Evolutionary conservation across 2,888 invertebrate species (phyloP).

Genomic region (Pachycephus smyrnensis): DNA sequence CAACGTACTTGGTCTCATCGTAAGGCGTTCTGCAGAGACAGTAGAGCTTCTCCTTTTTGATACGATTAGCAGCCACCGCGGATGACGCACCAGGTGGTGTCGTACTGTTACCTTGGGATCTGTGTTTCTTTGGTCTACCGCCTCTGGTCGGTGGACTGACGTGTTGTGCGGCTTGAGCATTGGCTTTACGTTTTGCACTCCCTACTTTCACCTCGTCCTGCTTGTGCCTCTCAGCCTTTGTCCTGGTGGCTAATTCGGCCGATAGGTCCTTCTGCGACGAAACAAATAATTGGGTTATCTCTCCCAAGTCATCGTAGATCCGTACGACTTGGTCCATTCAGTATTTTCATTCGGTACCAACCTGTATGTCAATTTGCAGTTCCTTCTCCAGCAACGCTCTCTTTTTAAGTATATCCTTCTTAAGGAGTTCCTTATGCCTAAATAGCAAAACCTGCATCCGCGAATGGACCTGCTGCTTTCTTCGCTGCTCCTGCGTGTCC

Average conservation of each 20-base stretch:
- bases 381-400: constrained; percentile 89
- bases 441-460: constrained; percentile 81
- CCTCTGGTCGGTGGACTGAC: constrained; percentile 58
- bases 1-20: constrained; percentile 88
- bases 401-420: constrained; percentile 93
- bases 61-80: constrained; percentile 49
- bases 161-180: constrained; percentile 64
- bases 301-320: not conserved
- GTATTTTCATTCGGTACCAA: constrained; percentile 46
- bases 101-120: constrained; percentile 53
- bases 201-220: constrained; percentile 76
- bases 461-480: constrained; percentile 69
- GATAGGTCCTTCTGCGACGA: constrained; percentile 77
- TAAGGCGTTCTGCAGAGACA: constrained; percentile 95
- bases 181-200: constrained; percentile 71
- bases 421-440: constrained; percentile 91
- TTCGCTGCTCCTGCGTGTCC: constrained; percentile 69
- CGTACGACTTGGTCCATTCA: not conserved
- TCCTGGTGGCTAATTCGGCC: constrained; percentile 77
- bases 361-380: constrained; percentile 90
- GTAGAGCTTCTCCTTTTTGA: constrained; percentile 84
- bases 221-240: constrained; percentile 79
- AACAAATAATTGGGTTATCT: not conserved
- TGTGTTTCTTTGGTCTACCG: constrained; percentile 63
- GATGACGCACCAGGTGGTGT: constrained; percentile 53